Conservation (phyloP, 2,888 invertebrate species). For the Watsonalla binaria region DNA sequence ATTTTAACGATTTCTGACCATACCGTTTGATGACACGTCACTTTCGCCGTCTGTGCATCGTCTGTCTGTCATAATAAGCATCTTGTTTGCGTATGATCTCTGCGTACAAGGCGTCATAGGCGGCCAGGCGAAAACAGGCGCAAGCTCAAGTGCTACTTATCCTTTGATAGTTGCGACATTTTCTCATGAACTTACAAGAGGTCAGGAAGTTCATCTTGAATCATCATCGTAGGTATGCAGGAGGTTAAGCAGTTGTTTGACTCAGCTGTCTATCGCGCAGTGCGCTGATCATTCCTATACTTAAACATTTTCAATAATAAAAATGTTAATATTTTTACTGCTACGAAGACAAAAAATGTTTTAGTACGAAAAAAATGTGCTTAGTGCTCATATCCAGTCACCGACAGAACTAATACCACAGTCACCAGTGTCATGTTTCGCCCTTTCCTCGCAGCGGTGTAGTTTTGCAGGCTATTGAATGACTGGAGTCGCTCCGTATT, state of each 20-base stretch:
- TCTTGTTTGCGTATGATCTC: slow-evolving; percentile 32
- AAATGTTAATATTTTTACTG: too few relatives aligned
- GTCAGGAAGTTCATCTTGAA: slow-evolving; percentile 9
- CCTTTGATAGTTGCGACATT: slow-evolving; percentile 12
- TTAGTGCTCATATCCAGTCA: slow-evolving; percentile 30
- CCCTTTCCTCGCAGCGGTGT: slow-evolving; percentile 63
- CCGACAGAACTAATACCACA: slow-evolving; percentile 56
- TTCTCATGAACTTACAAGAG: slow-evolving; percentile 10
- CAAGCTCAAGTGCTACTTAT: slow-evolving; percentile 16
- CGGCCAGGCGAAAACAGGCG: slow-evolving; percentile 26
- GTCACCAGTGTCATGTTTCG: slow-evolving; percentile 70
- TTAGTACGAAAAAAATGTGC: slow-evolving; percentile 21
- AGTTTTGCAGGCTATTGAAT: slow-evolving; percentile 71
- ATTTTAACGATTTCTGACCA: slow-evolving; percentile 1
- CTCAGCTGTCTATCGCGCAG: too few relatives aligned
- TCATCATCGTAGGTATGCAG: slow-evolving; percentile 3
- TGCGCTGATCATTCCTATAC: too few relatives aligned
- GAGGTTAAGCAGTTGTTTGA: too few relatives aligned
- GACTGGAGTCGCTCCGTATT: slow-evolving; percentile 63
- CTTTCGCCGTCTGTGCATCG: slow-evolving; percentile 32
- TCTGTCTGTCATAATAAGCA: slow-evolving; percentile 60
- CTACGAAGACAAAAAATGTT: not conserved
- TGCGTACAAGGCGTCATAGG: slow-evolving; percentile 28
- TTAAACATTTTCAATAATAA: too few relatives aligned
- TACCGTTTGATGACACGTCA: slow-evolving; percentile 10